Base-by-base conservation (phyloP, 2,113 vertebrate genomes). In the Neogale vison region DNA sequence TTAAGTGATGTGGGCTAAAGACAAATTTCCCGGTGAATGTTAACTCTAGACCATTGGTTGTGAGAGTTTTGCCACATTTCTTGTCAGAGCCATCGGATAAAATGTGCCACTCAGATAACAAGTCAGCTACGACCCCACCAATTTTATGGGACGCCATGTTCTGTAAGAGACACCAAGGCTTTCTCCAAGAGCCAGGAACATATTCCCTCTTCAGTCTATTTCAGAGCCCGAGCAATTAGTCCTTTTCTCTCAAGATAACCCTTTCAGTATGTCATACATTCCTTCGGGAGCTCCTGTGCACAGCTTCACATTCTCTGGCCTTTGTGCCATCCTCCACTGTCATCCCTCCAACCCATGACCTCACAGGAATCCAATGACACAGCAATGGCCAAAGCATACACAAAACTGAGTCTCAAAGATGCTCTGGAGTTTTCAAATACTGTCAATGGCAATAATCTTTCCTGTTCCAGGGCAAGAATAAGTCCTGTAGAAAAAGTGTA, bases 401-500 rank as follows among this genome's bases (percentile, higher is more conserved):
- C 8, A 74, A 29, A 81, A 74, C 12, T 34, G 34, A 83, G 52
- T n/a, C 74, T 77, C 69, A 84, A 85, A 91, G 31, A 59, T 55
- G 34, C 57, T 77, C 74, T 24, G 47, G 87, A n/a, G 31, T 65
- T 93, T 86, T 84, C 69, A 71, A 92, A 88, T 47, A 63, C 47
- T 81, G 39, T 79, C 63, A 76, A 15, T 57, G 57, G 39, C 42
- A 76, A 12, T 63, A 47, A 79, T 55, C 88, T 80, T n/a, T 81
- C 47, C 88, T 81, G 18, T 42, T 91, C 85, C 21, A 96, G 61
- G 72, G 85, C 8, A 96, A 85, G 79, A 96, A 82, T 36, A 93
- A 97, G 65, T 36, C 29, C 69, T 80, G 18, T 3, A 95, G 34
- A 50, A 91, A 95, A 97, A 90, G 34, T 52, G 17, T 95, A 85